Evolutionary conservation across 1,140 invertebrate genomes (phyloP), one percentile per base, ranked within the genome.

Genomic region (Cecropterus lyciades): DNA sequence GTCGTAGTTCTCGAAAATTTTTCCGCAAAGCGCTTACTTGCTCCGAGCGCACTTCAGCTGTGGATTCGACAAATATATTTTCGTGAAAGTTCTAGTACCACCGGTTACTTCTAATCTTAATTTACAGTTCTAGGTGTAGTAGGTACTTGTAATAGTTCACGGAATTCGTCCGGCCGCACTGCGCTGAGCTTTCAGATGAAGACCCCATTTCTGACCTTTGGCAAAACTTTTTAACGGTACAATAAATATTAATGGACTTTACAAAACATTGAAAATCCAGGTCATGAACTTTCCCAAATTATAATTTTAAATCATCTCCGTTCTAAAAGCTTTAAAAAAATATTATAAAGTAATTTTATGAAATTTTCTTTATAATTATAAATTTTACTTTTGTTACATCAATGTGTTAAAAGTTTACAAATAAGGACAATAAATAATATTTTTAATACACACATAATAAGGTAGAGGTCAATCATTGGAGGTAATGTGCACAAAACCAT

Each of bases 31-130:
- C 30, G 57, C 33, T 62, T 62, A 45, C 57, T 48, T 62, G 48
- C 57, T 48, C 30, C 30, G 30, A 49, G 59, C 53, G 55, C 51
- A 64, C 52, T 43, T 60, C 20, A 65, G 52, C 63, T 65, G 57
- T 27, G 33, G 30, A 71, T 69, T 74, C 67, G 62, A 70, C 70
- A 78, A 78, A 80, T 74, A 74, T 76, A 67, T 57, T 75, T 73
- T 75, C 64, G 52, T 40, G 10, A 46, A 69, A 69, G 46, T 73
- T 60, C 59, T 67, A 59, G 63, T 62, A 62, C 20, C 70, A 40
- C 65, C 63, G 67, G 73, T 72, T 79, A 72, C 63, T 80, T 78
- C 77, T 82, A 78, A 78, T 80, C 80, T 78, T 80, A 82, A 82
- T 82, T 78, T 82, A 78, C 72, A 70, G 76, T 79, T 73, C 51